Conservation (phyloP, 1,140 invertebrate genomes). For the Drosophila littoralis region DNA sequence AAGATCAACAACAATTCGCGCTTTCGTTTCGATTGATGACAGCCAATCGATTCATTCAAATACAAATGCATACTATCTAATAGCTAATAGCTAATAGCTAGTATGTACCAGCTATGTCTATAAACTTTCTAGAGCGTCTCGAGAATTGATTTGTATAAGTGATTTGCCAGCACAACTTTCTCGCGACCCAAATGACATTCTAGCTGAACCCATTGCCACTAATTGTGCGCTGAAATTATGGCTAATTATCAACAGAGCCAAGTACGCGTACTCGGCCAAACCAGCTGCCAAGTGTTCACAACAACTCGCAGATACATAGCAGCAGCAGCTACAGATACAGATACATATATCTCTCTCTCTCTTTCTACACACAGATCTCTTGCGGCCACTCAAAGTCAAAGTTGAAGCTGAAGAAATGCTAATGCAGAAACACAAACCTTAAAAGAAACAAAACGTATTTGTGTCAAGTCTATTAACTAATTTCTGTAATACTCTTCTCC, state of each 20-base stretch:
- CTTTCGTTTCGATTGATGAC: constrained; percentile 56
- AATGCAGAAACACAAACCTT: constrained; percentile 41
- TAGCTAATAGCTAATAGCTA: constrained; percentile 10
- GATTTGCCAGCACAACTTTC: constrained; percentile 66
- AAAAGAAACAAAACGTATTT: constrained; percentile 60
- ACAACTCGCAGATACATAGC: background rate
- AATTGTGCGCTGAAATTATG: constrained; percentile 65
- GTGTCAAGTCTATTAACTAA: constrained; percentile 74
- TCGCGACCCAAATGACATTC: constrained; percentile 74
- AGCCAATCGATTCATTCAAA: background rate
- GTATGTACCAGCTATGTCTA: constrained; percentile 1
- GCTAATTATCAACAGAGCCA: constrained; percentile 58
- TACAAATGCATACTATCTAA: constrained; percentile 10
- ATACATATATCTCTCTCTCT: constrained; percentile 1
- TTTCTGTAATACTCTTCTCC: constrained; percentile 23
- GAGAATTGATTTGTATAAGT: constrained; percentile 72
- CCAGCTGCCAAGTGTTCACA: constrained; percentile 3
- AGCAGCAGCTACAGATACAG: background rate
- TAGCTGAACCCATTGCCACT: constrained; percentile 49
- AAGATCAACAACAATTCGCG: constrained; percentile 56
- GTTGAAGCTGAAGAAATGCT: constrained; percentile 37
- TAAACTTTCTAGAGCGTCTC: constrained; percentile 62
- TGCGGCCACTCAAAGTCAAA: constrained; percentile 24
- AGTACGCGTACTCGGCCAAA: constrained; percentile 15
- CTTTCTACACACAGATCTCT: background rate